Conservation (phyloP, 30 jellyfish, hydroid and myxozoan species). For the Chironex yamaguchii region DNA sequence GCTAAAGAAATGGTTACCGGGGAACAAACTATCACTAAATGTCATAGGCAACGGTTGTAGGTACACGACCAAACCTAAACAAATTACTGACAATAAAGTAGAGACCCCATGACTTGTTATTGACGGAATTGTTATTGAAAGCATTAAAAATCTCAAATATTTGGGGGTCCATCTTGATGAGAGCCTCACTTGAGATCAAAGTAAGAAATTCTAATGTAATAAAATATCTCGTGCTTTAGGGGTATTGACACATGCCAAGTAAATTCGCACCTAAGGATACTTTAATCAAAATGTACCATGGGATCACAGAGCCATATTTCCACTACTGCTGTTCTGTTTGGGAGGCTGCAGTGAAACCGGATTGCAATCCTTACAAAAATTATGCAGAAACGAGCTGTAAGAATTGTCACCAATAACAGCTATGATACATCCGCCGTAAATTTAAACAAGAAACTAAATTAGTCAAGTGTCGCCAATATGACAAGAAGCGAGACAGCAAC, state of each 20-base stretch:
- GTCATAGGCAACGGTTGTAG: slow-evolving; percentile 22
- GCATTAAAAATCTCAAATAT: not conserved
- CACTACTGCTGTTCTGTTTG: slow-evolving; percentile 8
- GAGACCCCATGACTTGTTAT: not conserved
- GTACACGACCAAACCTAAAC: slow-evolving; percentile 13
- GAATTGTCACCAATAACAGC: too few species aligned
- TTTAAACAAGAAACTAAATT: slow-evolving; percentile 5
- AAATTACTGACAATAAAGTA: slow-evolving; percentile 2
- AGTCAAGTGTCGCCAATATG: not conserved
- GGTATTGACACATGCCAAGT: not conserved
- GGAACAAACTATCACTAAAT: slow-evolving; percentile 12
- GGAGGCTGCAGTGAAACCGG: slow-evolving; percentile 9
- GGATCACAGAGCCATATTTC: not conserved
- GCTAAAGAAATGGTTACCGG: slow-evolving; percentile 19
- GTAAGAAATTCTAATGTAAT: too few species aligned
- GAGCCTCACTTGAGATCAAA: too few species aligned
- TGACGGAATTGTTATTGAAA: slow-evolving; percentile 12
- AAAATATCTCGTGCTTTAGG: not conserved
- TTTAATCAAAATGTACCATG: slow-evolving; percentile 7
- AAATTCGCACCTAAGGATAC: slow-evolving; percentile 11
- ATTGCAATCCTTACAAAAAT: slow-evolving; percentile 6
- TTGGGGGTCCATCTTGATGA: slow-evolving; percentile 4
- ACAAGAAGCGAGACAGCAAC: slow-evolving; percentile 18
- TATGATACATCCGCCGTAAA: not conserved
- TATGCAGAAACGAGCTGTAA: too few species aligned